Evolutionary conservation across 2,113 vertebrate genomes (phyloP).

Genomic region (Dipodomys merriami): DNA sequence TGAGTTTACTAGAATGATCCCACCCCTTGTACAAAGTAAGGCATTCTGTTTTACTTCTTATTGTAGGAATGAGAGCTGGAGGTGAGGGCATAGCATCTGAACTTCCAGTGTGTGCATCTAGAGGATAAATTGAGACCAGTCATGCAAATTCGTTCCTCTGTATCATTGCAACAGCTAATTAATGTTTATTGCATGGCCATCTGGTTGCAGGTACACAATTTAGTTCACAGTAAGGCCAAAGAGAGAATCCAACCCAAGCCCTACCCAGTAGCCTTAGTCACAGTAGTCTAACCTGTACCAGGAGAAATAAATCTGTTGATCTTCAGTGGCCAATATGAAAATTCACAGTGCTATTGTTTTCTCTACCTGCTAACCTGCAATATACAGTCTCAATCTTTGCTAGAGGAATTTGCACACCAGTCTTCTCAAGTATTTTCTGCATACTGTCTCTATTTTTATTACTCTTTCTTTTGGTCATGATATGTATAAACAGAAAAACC

Average conservation of each 20-base stretch:
- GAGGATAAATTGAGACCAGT: background rate
- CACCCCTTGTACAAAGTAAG: background rate
- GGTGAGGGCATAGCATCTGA: background rate
- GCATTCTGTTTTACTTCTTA: background rate
- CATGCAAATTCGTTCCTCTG: background rate
- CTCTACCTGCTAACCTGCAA: background rate
- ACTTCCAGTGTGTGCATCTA: background rate
- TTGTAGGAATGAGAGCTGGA: slow-evolving; percentile 5
- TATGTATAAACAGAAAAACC: background rate
- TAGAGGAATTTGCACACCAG: too few species aligned
- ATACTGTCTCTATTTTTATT: background rate
- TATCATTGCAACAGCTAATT: background rate
- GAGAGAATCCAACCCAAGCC: background rate
- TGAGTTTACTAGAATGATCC: background rate
- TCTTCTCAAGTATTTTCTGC: background rate
- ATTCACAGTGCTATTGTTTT: background rate
- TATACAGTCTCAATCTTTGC: background rate
- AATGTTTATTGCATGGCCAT: background rate
- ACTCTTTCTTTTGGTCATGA: background rate
- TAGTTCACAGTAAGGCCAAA: background rate
- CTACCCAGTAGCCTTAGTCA: background rate
- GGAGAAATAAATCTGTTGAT: background rate
- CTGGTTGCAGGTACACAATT: background rate
- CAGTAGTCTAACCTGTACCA: background rate
- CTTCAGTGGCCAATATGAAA: background rate